Base-by-base conservation (phyloP, 2,113 vertebrate species). In the Entosphenus tridentatus region DNA sequence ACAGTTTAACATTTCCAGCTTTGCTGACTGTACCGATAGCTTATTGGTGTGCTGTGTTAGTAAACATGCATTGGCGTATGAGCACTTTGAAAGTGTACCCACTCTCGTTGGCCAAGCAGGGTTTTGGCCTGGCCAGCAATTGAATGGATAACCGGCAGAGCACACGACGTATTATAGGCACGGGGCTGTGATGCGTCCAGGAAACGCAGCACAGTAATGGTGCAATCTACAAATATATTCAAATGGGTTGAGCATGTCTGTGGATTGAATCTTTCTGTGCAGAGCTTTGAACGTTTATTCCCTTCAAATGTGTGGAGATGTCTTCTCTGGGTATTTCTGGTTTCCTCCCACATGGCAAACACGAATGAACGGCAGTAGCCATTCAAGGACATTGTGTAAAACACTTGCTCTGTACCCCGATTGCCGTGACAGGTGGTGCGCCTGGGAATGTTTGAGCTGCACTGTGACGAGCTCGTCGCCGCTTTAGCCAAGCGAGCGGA, bases 361-460 rank as follows among this genome's bases (percentile, higher is more conserved):
- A 65, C 62, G 21, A 21, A 65, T n/a, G 9, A 65, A 65, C 8
- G 21, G 9, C 9, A 65, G n/a, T 65, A 9, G 9, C 62, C 62
- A 65, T 21, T 65, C 62, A 9, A 16, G 8, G 21, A 65, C 62
- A 16, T 65, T 65, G 62, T 16, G 21, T 65, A 10, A 16, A 65
- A 65, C 21, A 2, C n/a, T 65, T 9, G 9, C 10, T 16, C 11
- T 65, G 21, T 65, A 16, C n/a, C 21, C n/a, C 62, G 9, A 39
- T 65, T 65, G n/a, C 62, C 70, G 2, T 69, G 78, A 59, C 70
- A 95, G 88, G 78, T 75, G 21, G 17, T 83, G 56, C 81, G 69
- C 57, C 76, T 93, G 57, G 86, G 88, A 72, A 85, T 89, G 83
- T 93, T 89, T 76, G 85, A 88, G 73, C 72, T 93, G 21, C 86